Evolutionary conservation across 2,888 invertebrate genomes (phyloP), one percentile per base, ranked within the genome.

Genomic region (Cylindroiulus punctatus): DNA sequence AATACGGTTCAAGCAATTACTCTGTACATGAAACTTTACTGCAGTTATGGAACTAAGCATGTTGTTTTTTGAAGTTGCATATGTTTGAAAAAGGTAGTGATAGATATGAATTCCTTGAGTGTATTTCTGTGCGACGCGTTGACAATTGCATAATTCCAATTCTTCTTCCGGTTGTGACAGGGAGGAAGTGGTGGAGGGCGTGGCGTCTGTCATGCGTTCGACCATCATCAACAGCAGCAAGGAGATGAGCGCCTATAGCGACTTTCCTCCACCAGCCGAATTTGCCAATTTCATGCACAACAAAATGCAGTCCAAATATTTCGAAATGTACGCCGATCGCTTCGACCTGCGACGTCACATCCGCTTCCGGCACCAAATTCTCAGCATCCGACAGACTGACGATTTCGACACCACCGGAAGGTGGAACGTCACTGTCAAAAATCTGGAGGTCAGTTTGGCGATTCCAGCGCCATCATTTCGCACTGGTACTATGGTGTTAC

Each of bases 231-330:
- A 87, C 52, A 87, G 86, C 65, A 87, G 87, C 85, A 92, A 92
- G 88, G 91, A 90, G 88, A 89, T 91, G 88, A 90, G 89, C 17
- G 89, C 91, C 8, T 91, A 90, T 88, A 90, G 90, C 85, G 90
- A 92, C 88, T 92, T 87, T 40, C 87, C 87, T 2, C 86, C 92
- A 88, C 91, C 91, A 0, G 90, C 89, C 44, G 88, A 91, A n/a
- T 90, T 90, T 87, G 90, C 92, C 30, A 90, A 90, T 86, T 92
- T 90, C 88, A 90, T 92, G 90, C 91, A 91, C 86, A 91, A 92
- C 87, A 86, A 86, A 82, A 88, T 90, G 87, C 90, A 90, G 26
- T 86, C 90, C 22, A 88, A 90, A 86, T 91, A 91, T 88, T 89
- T 91, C 84, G 87, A 88, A 30, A 84, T 89, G 87, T 91, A 91